phyloP scores from a whole-genome alignment of 1,140 invertebrate species.

The Drosophila pseudoobscura region DNA sequence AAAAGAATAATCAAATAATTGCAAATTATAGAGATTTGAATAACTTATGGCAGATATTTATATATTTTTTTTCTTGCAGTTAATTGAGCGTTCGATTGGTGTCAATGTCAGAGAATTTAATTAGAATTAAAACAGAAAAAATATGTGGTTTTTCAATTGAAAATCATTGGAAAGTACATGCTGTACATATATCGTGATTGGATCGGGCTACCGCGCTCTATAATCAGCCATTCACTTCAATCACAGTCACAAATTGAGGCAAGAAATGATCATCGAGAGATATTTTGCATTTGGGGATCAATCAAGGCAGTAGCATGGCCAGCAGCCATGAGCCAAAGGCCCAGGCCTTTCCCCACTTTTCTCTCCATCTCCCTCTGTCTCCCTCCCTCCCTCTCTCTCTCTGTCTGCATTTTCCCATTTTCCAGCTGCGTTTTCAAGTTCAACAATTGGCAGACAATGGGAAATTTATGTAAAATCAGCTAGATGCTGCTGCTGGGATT shows the following conservation, averaged over 20 bases:
- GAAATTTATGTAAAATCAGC: conserved; percentile 61
- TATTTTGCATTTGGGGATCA: conserved; percentile 21
- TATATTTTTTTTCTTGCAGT: neutral
- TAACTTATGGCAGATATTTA: conserved; percentile 12
- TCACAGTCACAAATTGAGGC: conserved; percentile 7
- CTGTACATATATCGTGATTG: too few species aligned
- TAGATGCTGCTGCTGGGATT: neutral
- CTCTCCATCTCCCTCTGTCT: conserved; percentile 10
- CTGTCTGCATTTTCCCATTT: conserved; percentile 4
- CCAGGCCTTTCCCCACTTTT: conserved; percentile 43
- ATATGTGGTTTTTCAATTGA: too few species aligned
- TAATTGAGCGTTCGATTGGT: conserved; percentile 28
- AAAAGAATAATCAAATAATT: conserved; percentile 22
- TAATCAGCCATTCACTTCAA: conserved; percentile 12
- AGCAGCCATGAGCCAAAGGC: conserved; percentile 6
- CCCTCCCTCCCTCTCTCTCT: neutral
- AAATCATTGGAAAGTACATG: too few species aligned
- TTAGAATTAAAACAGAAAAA: conserved; percentile 1
- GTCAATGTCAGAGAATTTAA: conserved; percentile 24
- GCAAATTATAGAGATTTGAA: conserved; percentile 27
- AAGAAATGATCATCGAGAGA: conserved; percentile 1
- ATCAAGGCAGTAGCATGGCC: neutral
- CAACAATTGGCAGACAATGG: conserved; percentile 51
- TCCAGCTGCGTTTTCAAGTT: conserved; percentile 58
- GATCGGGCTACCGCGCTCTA: neutral